Base-by-base conservation (phyloP, 2,888 invertebrate species). In the Anticlea derivata region DNA sequence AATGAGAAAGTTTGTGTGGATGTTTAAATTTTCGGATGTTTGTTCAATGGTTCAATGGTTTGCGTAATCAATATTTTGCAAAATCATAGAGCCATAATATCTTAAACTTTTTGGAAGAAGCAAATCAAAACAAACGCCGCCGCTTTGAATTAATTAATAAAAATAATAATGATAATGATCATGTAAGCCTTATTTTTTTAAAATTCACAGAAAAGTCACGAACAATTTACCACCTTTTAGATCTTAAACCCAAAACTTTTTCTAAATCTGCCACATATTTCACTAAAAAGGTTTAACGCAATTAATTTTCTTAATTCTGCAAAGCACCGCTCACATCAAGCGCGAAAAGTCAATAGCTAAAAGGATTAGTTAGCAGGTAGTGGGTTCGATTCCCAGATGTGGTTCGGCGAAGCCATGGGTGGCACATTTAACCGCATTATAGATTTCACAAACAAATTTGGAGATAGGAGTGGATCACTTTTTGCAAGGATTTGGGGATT, bases 341-440 rank as follows among this genome's bases (percentile, higher is more conserved):
- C 61, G 47, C 33, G 43, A 53, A 55, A 34, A 55, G 53, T 52
- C 54, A 55, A 54, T 53, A 43, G 58, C 31, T 66, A 61, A 68
- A 68, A 64, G 71, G 73, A 62, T 62, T 60, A 58, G 58, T 12
- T 17, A 43, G 46, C 73, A 75, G 75, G 75, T 75, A 78, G 72
- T 68, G 54, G 51, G 61, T 66, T 73, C 63, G 55, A 59, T 65
- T 55, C 53, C 57, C 61, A 61, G 61, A 58, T 60, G 58, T 37
- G 58, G 51, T 75, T 77, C 76, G 60, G 52, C 63, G 75, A 74
- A 78, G 56, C 74, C 63, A 74, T 73, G 78, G 78, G 78, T 76
- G 79, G 79, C 57, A n/a, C n/a, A 51, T 64, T 66, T 60, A 71
- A 73, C 66, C 62, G 65, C 65, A 69, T 78, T 73, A 74, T 56